These are phyloP conservation scores for Caenorhabditis doughertyi DNA, from an alignment of 2,888 invertebrate species.

Conservation along the genomic window DNA sequence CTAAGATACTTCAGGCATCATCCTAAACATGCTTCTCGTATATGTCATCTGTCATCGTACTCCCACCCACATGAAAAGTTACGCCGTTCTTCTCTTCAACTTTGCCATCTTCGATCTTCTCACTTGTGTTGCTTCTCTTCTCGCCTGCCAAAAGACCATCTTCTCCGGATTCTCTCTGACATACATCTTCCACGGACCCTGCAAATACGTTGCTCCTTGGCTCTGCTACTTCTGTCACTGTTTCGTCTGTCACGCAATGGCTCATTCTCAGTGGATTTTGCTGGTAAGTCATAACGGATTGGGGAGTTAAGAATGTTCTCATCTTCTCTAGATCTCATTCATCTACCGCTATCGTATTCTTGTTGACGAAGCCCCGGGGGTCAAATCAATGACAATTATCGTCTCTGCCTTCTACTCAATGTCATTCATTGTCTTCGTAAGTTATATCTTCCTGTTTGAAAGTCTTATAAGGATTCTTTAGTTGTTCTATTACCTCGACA, in stretches of 20 bases:
- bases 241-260: constrained; percentile 66
- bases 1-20: too few relatives aligned
- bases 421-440: constrained; percentile 55
- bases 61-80: constrained; percentile 52
- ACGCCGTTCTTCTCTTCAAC: constrained; percentile 67
- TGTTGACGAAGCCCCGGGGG: constrained; percentile 25
- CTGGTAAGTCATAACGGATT: too few relatives aligned
- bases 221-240: constrained; percentile 68
- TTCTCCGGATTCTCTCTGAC: constrained; percentile 66
- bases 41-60: constrained; percentile 54
- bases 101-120: constrained; percentile 66
- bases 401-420: constrained; percentile 47
- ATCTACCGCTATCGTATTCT: constrained; percentile 66
- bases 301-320: too few relatives aligned
- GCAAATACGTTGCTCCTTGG: constrained; percentile 57
- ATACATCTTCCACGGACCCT: constrained; percentile 67
- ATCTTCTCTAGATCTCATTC: constrained; percentile 64
- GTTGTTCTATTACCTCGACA: constrained; percentile 60
- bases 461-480: not conserved
- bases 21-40: constrained; percentile 49
- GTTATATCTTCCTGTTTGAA: not conserved
- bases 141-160: constrained; percentile 61
- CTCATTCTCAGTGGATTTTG: constrained; percentile 71
- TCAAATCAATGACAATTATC: constrained; percentile 44
- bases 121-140: constrained; percentile 51